Evolutionary conservation across 1,140 invertebrate species (phyloP).

Genomic region (Drosophila kepulauana): DNA sequence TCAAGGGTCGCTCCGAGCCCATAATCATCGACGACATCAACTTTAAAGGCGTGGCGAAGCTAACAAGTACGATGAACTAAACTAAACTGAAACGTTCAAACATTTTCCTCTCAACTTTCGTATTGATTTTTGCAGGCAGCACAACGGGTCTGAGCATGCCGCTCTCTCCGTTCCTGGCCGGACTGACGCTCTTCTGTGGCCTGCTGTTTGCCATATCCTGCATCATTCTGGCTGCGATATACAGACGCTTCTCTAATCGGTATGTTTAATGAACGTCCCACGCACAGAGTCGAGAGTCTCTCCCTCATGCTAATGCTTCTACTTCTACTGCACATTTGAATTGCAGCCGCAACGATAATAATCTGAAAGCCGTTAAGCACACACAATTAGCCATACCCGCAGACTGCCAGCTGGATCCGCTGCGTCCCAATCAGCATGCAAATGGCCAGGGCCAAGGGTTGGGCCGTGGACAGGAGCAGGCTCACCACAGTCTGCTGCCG

Average conservation of each 20-base stretch:
- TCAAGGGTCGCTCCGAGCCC: conserved; percentile 93
- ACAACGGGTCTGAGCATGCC: conserved; percentile 86
- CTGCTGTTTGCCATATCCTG: conserved; percentile 90
- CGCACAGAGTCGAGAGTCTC: conserved; percentile 10
- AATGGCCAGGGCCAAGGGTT: conserved; percentile 35
- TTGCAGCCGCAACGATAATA: conserved; percentile 81
- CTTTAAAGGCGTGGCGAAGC: conserved; percentile 91
- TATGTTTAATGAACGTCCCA: conserved; percentile 47
- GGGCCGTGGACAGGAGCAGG: conserved; percentile 52
- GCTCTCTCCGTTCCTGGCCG: conserved; percentile 90
- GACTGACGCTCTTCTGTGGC: conserved; percentile 89
- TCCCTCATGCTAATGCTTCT: conserved; percentile 47
- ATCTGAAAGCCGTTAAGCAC: conserved; percentile 84
- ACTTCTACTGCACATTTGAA: conserved; percentile 39
- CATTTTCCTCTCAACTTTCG: conserved; percentile 1
- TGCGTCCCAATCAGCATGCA: conserved; percentile 67
- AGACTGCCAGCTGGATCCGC: conserved; percentile 83
- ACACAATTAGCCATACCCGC: conserved; percentile 81
- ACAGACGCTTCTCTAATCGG: conserved; percentile 87
- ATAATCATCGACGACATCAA: conserved; percentile 92
- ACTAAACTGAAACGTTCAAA: conserved; percentile 29
- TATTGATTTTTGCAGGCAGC: conserved; percentile 77
- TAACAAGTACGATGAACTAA: conserved; percentile 86
- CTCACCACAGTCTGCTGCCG: conserved; percentile 81
- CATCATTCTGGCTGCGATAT: conserved; percentile 89